Percentiles rank a stretch among this genome's conserved stretches.
phyloP scores from a whole-genome alignment of 37 sponge, comb jelly and placozoan genomes.

The Halichondria panicea region DNA sequence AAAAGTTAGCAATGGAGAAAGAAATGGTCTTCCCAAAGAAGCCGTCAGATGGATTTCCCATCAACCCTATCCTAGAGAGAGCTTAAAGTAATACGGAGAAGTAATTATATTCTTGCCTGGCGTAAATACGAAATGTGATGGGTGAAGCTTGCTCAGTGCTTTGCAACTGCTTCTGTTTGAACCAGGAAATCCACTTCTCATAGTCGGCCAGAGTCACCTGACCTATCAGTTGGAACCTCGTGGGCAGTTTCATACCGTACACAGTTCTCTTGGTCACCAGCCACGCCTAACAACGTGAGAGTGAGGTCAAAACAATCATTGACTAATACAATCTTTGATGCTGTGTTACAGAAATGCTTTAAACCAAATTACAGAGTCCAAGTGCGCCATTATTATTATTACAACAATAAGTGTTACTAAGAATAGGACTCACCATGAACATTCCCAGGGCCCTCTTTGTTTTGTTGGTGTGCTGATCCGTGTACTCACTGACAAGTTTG shows the following conservation, averaged over 20 bases:
- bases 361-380: too few species aligned
- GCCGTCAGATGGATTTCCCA: constrained; percentile 89
- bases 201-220: constrained; percentile 76
- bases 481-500: constrained; percentile 31
- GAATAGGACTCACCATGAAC: constrained; percentile 75
- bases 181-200: constrained; percentile 63
- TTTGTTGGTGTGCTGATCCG: neutral
- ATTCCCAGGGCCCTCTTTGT: constrained; percentile 54
- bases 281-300: constrained; percentile 52
- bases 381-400: neutral
- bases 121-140: constrained; percentile 61
- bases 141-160: constrained; percentile 7
- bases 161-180: constrained; percentile 26
- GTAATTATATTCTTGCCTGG: constrained; percentile 41
- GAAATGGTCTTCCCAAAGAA: constrained; percentile 90
- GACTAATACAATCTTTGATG: too few species aligned
- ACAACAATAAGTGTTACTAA: neutral
- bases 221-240: constrained; percentile 88
- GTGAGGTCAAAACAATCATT: too few species aligned
- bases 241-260: constrained; percentile 87
- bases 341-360: too few species aligned
- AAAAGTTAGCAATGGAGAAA: constrained; percentile 83
- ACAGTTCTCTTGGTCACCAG: constrained; percentile 56
- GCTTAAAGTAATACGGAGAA: neutral
- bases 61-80: constrained; percentile 74